Percentiles rank a stretch among this genome's conserved stretches.
Evolutionary conservation across 2,113 vertebrate species (phyloP).

Genomic region (Murina feae): DNA sequence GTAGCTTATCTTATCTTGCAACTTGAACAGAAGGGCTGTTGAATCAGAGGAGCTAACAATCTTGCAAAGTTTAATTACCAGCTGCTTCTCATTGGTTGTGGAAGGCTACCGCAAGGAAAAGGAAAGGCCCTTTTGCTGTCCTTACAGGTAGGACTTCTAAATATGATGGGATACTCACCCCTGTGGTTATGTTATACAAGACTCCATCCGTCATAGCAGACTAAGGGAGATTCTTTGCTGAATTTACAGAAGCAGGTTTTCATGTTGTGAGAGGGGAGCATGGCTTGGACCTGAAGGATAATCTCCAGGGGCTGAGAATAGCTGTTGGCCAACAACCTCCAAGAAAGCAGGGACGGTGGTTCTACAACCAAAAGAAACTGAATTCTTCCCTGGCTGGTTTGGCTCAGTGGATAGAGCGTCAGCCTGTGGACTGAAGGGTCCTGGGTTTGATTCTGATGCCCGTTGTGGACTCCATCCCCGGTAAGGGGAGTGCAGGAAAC

Average conservation of each 20-base stretch:
- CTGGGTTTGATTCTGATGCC: too few relatives aligned
- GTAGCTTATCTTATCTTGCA: too few relatives aligned
- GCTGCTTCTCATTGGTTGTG: too few relatives aligned
- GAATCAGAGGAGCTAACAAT: too few relatives aligned
- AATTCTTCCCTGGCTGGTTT: background rate
- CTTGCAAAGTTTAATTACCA: too few relatives aligned
- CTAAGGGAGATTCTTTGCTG: background rate
- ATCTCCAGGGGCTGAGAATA: background rate
- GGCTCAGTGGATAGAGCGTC: too few relatives aligned
- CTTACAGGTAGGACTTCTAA: background rate
- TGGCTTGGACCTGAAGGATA: background rate
- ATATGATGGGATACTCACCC: background rate
- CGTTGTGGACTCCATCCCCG: too few relatives aligned
- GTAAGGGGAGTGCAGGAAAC: too few relatives aligned
- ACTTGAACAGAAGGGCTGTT: too few relatives aligned
- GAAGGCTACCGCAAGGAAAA: too few relatives aligned
- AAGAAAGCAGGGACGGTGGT: background rate
- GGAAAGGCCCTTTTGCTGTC: too few relatives aligned
- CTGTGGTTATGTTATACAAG: background rate
- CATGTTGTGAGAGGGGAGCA: background rate
- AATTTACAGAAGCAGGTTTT: background rate
- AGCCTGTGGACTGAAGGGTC: too few relatives aligned
- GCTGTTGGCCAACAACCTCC: background rate
- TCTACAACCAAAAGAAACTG: background rate
- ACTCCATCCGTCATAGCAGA: fast-evolving